A percentile compares a stretch with the other conserved stretches of the same genome.
These are phyloP conservation scores for Steinernema khuongi DNA, from an alignment of 1,140 invertebrate genomes.

Conservation along the genomic window DNA sequence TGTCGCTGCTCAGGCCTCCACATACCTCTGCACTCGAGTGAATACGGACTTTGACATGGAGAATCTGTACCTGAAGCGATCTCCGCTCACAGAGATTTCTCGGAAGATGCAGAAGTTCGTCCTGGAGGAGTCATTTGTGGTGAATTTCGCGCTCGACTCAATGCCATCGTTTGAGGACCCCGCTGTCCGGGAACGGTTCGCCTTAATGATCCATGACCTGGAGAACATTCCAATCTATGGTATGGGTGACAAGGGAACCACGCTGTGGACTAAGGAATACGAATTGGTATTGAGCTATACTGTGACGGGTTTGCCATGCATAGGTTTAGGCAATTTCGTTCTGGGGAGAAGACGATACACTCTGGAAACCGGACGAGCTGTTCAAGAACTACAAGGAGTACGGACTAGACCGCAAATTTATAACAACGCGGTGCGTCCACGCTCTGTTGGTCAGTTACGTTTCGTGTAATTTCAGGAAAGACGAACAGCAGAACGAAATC, in stretches of 20 bases:
- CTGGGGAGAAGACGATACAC: constrained; percentile 49
- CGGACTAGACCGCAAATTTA: constrained; percentile 47
- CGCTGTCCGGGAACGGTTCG: constrained; percentile 34
- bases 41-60: constrained; percentile 57
- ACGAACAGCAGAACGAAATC: constrained; percentile 39
- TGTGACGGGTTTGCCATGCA: neutral
- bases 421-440: constrained; percentile 37
- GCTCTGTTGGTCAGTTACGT: neutral
- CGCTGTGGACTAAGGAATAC: constrained; percentile 52
- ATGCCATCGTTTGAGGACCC: constrained; percentile 46
- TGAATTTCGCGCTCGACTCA: constrained; percentile 48
- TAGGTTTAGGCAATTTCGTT: constrained; percentile 43
- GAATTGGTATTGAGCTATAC: neutral
- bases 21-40: constrained; percentile 49
- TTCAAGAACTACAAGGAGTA: constrained; percentile 47
- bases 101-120: constrained; percentile 53
- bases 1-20: constrained; percentile 26
- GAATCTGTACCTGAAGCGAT: constrained; percentile 50
- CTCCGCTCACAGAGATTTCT: constrained; percentile 50
- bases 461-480: constrained; percentile 33
- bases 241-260: constrained; percentile 40
- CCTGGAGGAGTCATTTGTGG: constrained; percentile 48
- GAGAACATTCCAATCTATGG: constrained; percentile 48
- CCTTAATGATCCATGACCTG: constrained; percentile 46
- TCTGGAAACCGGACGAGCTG: constrained; percentile 43